Conservation (phyloP, 1,140 invertebrate genomes). For the Aporrectodea caliginosa region DNA sequence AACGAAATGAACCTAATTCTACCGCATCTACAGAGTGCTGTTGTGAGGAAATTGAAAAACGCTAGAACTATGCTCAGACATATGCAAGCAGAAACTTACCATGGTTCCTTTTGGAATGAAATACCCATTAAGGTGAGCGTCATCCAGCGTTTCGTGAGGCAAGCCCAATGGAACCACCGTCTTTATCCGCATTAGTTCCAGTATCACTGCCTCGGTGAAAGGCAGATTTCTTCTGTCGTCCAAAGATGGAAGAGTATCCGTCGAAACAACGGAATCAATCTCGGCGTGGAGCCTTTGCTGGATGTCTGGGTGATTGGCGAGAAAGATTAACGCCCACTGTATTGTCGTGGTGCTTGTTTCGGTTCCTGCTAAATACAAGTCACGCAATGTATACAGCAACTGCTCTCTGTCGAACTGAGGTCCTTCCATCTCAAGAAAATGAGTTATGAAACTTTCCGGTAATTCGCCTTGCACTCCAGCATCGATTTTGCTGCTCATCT, state of each 20-base stretch:
- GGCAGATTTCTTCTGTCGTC: constrained; percentile 33
- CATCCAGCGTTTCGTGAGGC: constrained; percentile 8
- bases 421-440: constrained; percentile 7
- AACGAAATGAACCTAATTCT: too few species aligned
- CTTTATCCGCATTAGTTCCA: constrained; percentile 14
- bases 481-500: too few species aligned
- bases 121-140: neutral
- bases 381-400: constrained; percentile 16
- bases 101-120: too few species aligned
- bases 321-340: constrained; percentile 47
- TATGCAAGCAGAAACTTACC: too few species aligned
- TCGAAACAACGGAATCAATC: too few species aligned
- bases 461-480: neutral
- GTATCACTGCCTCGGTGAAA: neutral
- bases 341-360: constrained; percentile 51
- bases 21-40: too few species aligned
- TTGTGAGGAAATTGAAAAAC: too few species aligned
- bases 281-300: constrained; percentile 47
- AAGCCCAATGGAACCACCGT: constrained; percentile 8
- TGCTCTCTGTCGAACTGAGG: neutral
- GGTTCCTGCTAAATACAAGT: constrained; percentile 47
- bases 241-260: constrained; percentile 37
- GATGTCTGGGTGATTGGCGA: too few species aligned
- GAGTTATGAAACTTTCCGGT: neutral
- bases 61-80: too few species aligned